Evolutionary conservation across 2,797 vertebrate genomes (phyloP).

Genomic region (Heterohyrax brucei): DNA sequence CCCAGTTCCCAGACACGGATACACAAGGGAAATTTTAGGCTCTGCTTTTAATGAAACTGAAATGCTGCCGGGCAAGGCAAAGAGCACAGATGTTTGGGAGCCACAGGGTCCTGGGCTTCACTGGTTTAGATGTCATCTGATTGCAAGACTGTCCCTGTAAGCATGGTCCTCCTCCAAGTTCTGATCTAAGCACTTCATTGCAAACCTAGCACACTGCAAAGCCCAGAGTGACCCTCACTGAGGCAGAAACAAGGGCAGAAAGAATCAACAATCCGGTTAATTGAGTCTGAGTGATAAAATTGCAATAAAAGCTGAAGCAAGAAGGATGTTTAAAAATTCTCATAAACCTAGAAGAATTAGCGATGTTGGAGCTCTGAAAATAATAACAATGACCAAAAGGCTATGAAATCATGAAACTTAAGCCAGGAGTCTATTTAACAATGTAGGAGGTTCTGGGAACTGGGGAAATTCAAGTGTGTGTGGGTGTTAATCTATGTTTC

Average conservation of each 20-base stretch:
- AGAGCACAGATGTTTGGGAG: constrained; percentile 66
- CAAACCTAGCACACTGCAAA: constrained; percentile 34
- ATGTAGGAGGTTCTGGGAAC: neutral
- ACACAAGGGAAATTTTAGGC: constrained; percentile 68
- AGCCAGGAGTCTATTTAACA: neutral
- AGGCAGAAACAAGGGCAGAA: constrained; percentile 59
- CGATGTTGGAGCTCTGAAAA: constrained; percentile 35
- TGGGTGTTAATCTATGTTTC: neutral
- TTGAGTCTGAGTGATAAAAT: constrained; percentile 72
- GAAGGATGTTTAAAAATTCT: constrained; percentile 68
- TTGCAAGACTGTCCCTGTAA: constrained; percentile 26
- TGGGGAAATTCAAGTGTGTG: neutral
- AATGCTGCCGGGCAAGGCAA: constrained; percentile 68
- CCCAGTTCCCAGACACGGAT: constrained; percentile 44
- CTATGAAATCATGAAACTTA: neutral
- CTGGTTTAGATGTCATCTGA: neutral
- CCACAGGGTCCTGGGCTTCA: neutral
- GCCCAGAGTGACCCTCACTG: constrained; percentile 5
- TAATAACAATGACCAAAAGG: neutral
- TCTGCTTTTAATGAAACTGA: constrained; percentile 74
- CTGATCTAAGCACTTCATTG: constrained; percentile 63
- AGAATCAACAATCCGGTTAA: constrained; percentile 76
- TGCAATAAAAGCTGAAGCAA: constrained; percentile 73
- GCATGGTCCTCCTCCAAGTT: neutral
- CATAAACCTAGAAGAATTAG: constrained; percentile 62